Evolutionary conservation across 2,888 invertebrate species (phyloP).

Genomic region (Melinaea marsaeus): DNA sequence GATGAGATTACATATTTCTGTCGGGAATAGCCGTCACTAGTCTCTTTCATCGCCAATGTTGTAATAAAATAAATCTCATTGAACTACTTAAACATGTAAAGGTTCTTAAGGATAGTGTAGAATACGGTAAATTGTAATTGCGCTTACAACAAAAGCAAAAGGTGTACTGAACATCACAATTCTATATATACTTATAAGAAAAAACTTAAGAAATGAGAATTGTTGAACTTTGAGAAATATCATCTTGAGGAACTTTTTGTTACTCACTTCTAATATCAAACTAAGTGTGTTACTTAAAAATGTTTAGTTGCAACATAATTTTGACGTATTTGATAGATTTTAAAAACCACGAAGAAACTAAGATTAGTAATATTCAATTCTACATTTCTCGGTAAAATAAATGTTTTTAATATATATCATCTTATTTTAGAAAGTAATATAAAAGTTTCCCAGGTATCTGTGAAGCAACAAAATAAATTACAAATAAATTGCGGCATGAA

Average conservation of each 20-base stretch:
- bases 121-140: slow-evolving; percentile 36
- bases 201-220: neutral
- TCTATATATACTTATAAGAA: neutral
- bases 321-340: too few relatives aligned
- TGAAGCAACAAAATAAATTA: slow-evolving; percentile 31
- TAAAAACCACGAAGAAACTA: neutral
- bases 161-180: neutral
- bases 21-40: too few relatives aligned
- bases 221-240: too few relatives aligned
- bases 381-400: neutral
- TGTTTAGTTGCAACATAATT: too few relatives aligned
- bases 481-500: slow-evolving; percentile 33
- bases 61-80: too few relatives aligned
- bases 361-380: neutral
- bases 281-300: too few relatives aligned
- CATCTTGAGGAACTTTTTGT: too few relatives aligned
- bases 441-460: slow-evolving; percentile 18
- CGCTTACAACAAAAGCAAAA: slow-evolving; percentile 33
- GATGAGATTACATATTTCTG: too few relatives aligned
- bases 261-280: too few relatives aligned
- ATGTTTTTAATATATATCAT: slow-evolving; percentile 5
- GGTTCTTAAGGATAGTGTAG: neutral
- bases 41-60: too few relatives aligned
- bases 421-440: slow-evolving; percentile 22
- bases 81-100: too few relatives aligned